These are phyloP conservation scores for Phoenicopterus ruber DNA, from an alignment of 2,113 vertebrate genomes.

Conservation along the genomic window DNA sequence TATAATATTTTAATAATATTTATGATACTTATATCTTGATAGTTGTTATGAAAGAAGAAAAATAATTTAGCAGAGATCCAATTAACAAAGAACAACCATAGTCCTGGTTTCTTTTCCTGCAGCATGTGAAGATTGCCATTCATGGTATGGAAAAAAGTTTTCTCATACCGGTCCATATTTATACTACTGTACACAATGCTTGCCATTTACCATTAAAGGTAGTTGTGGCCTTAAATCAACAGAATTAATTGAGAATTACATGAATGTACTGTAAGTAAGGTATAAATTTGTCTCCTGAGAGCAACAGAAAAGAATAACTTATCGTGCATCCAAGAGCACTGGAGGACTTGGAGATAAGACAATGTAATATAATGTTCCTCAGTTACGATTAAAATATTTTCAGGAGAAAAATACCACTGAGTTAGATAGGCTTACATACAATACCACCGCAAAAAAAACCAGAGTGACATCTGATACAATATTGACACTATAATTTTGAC, in stretches of 20 bases:
- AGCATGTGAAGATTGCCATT: background rate
- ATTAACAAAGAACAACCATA: background rate
- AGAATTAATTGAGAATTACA: background rate
- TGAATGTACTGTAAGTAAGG: background rate
- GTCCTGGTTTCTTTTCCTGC: background rate
- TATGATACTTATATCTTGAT: background rate
- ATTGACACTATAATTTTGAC: background rate
- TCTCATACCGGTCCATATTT: background rate
- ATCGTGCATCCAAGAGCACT: background rate
- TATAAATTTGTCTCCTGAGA: background rate
- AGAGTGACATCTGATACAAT: background rate
- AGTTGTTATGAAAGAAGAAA: background rate
- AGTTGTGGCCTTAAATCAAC: background rate
- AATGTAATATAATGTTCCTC: background rate
- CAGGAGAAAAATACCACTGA: background rate
- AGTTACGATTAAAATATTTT: background rate
- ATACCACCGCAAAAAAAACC: background rate
- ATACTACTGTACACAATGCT: background rate
- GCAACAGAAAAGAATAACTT: background rate
- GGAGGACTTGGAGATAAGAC: background rate
- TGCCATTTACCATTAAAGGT: background rate
- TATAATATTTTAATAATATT: background rate
- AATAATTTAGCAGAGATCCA: background rate
- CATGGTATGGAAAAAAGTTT: background rate
- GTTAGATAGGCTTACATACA: background rate